These are phyloP conservation scores for Chrysogorgia sp. DNA, from an alignment of 92 coral and sea anemone species.

Conservation along the genomic window DNA sequence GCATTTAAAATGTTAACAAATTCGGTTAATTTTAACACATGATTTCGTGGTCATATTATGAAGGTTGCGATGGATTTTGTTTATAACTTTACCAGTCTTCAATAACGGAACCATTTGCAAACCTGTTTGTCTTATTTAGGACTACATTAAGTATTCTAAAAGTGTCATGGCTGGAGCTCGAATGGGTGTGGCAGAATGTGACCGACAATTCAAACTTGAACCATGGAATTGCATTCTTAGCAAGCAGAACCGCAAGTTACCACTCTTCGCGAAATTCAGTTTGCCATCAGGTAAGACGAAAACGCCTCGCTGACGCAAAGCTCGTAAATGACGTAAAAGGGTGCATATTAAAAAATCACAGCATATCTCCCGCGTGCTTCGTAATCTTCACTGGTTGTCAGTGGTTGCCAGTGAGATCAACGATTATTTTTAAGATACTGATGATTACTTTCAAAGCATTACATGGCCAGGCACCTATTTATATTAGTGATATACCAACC, in stretches of 20 bases:
- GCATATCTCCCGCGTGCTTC: no score
- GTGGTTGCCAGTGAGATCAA: no score
- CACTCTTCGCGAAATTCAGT: conserved; percentile 62
- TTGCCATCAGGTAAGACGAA: conserved; percentile 63
- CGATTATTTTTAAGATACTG: no score
- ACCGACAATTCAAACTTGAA: conserved; percentile 63
- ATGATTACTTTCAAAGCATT: no score
- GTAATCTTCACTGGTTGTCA: no score
- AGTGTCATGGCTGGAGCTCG: conserved; percentile 67
- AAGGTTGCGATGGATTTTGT: neutral
- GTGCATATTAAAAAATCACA: no score
- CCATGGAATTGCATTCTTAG: conserved; percentile 71
- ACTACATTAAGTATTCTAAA: conserved; percentile 43
- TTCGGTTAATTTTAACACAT: no score
- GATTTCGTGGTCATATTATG: neutral
- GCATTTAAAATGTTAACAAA: no score
- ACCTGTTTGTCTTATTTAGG: conserved; percentile 7
- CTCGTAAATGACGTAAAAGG: no score
- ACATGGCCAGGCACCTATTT: no score
- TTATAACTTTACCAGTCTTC: neutral
- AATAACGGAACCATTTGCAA: neutral
- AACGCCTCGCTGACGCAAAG: neutral
- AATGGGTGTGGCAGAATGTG: conserved; percentile 67
- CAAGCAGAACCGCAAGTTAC: conserved; percentile 51
- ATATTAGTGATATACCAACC: no score